phyloP scores from a whole-genome alignment of 2,888 invertebrate species.

The Eupithecia pulchellata region DNA sequence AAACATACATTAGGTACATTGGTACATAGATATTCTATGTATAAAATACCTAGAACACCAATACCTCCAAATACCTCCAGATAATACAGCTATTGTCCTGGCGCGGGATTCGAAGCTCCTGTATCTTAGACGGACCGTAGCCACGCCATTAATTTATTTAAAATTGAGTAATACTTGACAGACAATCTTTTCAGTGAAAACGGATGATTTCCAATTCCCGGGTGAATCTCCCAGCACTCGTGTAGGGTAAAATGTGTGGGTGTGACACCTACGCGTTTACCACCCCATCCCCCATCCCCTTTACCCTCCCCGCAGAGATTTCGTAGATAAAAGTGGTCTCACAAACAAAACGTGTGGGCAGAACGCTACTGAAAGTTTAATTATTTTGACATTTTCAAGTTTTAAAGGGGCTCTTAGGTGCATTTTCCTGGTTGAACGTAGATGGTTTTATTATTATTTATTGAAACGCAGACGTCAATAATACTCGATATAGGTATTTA shows the following conservation, averaged over 20 bases:
- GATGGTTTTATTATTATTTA: too few species aligned
- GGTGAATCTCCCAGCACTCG: not conserved
- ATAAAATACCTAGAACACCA: too few species aligned
- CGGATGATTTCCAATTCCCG: not conserved
- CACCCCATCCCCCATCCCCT: not conserved
- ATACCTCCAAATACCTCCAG: too few species aligned
- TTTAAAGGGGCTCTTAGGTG: not conserved
- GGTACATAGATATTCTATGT: too few species aligned
- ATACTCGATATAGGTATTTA: too few species aligned
- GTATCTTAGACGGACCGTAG: too few species aligned
- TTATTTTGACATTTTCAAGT: conserved; percentile 5
- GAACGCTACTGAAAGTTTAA: not conserved
- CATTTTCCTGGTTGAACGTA: too few species aligned
- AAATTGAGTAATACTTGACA: not conserved
- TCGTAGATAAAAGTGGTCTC: conserved; percentile 1
- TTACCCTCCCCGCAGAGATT: not conserved
- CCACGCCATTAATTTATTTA: too few species aligned
- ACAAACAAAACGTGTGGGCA: conserved; percentile 2
- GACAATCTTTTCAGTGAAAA: not conserved
- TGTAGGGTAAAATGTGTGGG: conserved; percentile 7
- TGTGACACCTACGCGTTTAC: conserved; percentile 5
- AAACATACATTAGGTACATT: too few species aligned
- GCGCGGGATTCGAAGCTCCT: too few species aligned
- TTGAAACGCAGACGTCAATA: not conserved
- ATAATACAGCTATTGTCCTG: too few species aligned